Conservation (phyloP, 2,113 vertebrate species). For the Neotragus pygmaeus region DNA sequence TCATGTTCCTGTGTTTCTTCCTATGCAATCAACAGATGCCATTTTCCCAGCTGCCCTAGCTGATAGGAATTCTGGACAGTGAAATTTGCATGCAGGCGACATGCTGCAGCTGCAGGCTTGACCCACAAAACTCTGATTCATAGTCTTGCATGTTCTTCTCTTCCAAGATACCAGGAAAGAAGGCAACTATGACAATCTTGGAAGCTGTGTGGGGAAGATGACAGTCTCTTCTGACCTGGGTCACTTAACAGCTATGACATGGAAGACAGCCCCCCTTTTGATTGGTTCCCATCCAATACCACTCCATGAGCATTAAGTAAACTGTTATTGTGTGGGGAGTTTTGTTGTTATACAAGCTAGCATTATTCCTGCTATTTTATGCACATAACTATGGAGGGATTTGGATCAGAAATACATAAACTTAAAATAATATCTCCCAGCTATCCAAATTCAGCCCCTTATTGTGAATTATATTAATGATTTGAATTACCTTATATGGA, state of each 20-base stretch:
- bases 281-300: neutral
- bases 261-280: neutral
- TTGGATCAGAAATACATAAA: neutral
- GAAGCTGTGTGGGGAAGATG: neutral
- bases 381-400: neutral
- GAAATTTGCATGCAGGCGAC: neutral
- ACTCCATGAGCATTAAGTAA: neutral
- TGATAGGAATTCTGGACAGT: neutral
- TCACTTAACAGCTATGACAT: neutral
- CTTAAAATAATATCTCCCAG: neutral
- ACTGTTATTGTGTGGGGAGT: neutral
- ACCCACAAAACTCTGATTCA: neutral
- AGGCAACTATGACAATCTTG: neutral
- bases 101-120: neutral
- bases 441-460: neutral
- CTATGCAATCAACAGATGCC: neutral
- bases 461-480: neutral
- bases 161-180: neutral
- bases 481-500: neutral
- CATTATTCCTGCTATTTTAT: neutral
- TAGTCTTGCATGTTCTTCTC: neutral
- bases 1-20: neutral
- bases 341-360: neutral
- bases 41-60: neutral
- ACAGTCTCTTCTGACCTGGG: neutral